A percentile compares a stretch with the other conserved stretches of the same genome.
Conservation (phyloP, 2,113 vertebrate species). For the Urocitellus parryii region DNA sequence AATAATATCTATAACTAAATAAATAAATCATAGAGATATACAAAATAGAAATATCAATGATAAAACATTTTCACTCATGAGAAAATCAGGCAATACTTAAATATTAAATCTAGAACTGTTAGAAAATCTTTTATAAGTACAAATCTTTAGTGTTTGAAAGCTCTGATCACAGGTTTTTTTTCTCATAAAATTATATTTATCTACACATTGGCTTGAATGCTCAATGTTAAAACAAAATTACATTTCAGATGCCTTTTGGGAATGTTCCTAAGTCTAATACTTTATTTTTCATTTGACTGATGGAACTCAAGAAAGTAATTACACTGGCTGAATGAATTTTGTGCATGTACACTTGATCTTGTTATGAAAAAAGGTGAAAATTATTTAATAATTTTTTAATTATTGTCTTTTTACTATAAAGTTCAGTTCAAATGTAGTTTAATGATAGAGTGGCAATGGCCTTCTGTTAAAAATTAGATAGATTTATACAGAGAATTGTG, state of each 20-base stretch:
- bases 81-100: not conserved
- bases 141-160: conserved; percentile 1
- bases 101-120: not conserved
- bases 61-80: not conserved
- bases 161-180: not conserved
- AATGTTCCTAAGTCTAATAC: not conserved
- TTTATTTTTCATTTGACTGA: conserved; percentile 34
- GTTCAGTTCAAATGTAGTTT: not conserved
- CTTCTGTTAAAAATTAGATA: not conserved
- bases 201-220: not conserved
- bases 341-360: not conserved
- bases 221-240: conserved; percentile 32
- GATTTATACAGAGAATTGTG: not conserved
- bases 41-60: not conserved
- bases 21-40: not conserved
- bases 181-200: not conserved
- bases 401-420: not conserved
- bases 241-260: not conserved
- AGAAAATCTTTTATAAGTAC: not conserved
- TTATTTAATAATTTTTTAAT: not conserved
- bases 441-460: not conserved
- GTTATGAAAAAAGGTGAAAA: not conserved
- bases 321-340: not conserved
- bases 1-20: not conserved
- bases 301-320: not conserved